A percentile compares a stretch with the other conserved stretches of the same genome.
Conservation (phyloP, 2,888 invertebrate species). For the Frankliniella intonsa region DNA sequence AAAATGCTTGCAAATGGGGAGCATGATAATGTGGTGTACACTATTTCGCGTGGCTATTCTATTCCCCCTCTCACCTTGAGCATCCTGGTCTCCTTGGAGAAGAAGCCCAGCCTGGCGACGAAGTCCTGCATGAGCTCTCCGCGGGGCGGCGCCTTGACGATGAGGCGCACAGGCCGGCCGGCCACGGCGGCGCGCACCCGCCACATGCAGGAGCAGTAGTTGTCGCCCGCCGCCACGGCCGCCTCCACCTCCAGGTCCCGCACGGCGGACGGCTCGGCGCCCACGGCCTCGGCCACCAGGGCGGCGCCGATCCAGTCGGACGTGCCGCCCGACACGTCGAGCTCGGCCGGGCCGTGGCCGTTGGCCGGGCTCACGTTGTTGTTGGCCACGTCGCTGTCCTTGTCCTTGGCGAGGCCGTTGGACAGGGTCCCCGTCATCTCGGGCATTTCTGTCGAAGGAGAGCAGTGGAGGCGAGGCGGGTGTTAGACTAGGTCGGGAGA, state of each 20-base stretch:
- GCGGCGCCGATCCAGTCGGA: constrained; percentile 7
- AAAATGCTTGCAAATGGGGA: too few species aligned
- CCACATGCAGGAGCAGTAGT: constrained; percentile 33
- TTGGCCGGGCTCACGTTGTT: not conserved
- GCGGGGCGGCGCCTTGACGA: constrained; percentile 34
- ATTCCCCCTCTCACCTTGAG: constrained; percentile 5
- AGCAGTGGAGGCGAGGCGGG: not conserved
- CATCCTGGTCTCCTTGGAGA: constrained; percentile 33
- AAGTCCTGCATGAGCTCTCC: constrained; percentile 32
- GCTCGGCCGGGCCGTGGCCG: not conserved
- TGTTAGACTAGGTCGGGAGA: not conserved
- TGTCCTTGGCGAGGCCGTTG: not conserved
- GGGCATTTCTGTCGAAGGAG: not conserved
- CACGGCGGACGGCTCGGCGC: constrained; percentile 21
- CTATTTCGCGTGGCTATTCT: too few species aligned
- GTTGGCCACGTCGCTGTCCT: not conserved
- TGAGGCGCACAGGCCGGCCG: constrained; percentile 27
- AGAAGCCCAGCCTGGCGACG: constrained; percentile 28
- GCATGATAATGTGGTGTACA: too few species aligned
- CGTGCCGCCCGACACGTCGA: not conserved
- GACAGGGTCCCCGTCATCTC: not conserved
- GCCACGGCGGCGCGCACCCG: constrained; percentile 12
- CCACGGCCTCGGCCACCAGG: constrained; percentile 31
- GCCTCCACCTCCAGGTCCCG: constrained; percentile 3
- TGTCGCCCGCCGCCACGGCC: constrained; percentile 32